These are phyloP conservation scores for Pyrgilauda ruficollis DNA, from an alignment of 2,113 vertebrate genomes.

Conservation along the genomic window DNA sequence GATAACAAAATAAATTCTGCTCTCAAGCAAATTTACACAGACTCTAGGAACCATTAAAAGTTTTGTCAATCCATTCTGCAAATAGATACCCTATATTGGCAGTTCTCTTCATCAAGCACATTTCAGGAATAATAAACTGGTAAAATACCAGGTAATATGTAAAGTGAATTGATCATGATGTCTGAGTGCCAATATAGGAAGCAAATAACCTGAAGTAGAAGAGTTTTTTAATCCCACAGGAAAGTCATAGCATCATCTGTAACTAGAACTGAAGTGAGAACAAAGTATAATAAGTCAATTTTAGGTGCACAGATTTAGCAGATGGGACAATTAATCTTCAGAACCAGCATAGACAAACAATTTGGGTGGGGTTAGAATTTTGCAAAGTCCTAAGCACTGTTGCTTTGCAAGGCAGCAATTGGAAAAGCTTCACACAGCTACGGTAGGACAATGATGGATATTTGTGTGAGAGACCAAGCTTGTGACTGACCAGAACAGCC, in stretches of 20 bases:
- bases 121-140: slow-evolving; percentile 28
- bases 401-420: not conserved
- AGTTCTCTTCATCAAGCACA: not conserved
- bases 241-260: not conserved
- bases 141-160: not conserved
- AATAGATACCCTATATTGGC: not conserved
- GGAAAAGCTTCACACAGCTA: not conserved
- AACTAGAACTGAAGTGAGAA: not conserved
- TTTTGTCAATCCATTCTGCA: slow-evolving; percentile 1
- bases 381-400: not conserved
- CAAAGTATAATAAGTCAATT: not conserved
- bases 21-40: not conserved
- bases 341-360: not conserved
- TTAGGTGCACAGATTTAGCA: not conserved
- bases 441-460: not conserved
- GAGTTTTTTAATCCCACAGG: not conserved
- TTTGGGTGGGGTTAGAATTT: not conserved
- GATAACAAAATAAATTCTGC: slow-evolving; percentile 12
- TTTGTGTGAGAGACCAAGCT: not conserved
- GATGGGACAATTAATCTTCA: not conserved
- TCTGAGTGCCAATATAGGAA: not conserved
- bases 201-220: not conserved
- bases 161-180: slow-evolving; percentile 20
- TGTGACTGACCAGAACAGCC: not conserved
- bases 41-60: not conserved